Base-by-base conservation (phyloP, 2,797 vertebrate genomes). In the Syngnathus acus region DNA sequence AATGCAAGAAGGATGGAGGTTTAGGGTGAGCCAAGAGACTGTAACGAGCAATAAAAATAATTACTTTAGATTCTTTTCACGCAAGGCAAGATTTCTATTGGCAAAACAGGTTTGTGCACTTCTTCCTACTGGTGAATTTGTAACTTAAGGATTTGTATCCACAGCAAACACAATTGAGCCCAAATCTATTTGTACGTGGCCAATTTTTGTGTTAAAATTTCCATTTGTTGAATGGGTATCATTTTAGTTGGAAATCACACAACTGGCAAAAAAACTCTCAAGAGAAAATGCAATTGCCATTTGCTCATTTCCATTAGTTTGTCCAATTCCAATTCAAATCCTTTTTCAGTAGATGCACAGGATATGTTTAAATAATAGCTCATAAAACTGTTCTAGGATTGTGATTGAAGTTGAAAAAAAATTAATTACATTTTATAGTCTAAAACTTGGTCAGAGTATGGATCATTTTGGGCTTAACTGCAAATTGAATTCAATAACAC, bases 1-100 rank as follows among this genome's bases (percentile, higher is more conserved):
- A 62, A 70, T 58, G 72, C 64, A 10, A 47, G 9, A 61, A 43
- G 47, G 21, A 63, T 55, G 61, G 65, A 45, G 72, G 58, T 58
- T 78, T 23, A 50, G 66, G 67, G 63, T 68, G 72, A 79, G 75
- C 62, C 68, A 72, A 75, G 63, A 76, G 58, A 40, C 5, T 1
- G 9, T 58, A 64, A 50, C n/a, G 59, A 72, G 75, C 65, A 68
- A 47, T 70, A 47, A 54, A 37, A 76, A 73, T 78, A 71, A 65
- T 77, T 66, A 9, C 68, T 65, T 62, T 62, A 60, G 19, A 69
- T 65, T 78, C 16, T 70, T 75, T 40, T 45, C 23, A 45, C 42
- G n/a, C 62, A 50, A 59, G 67, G 64, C 64, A 32, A 14, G 32
- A 66, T 68, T 57, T 75, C 48, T 60, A 54, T 45, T 62, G 42